These are phyloP conservation scores for Etheostoma cragini DNA, from an alignment of 2,113 vertebrate genomes.

Conservation along the genomic window DNA sequence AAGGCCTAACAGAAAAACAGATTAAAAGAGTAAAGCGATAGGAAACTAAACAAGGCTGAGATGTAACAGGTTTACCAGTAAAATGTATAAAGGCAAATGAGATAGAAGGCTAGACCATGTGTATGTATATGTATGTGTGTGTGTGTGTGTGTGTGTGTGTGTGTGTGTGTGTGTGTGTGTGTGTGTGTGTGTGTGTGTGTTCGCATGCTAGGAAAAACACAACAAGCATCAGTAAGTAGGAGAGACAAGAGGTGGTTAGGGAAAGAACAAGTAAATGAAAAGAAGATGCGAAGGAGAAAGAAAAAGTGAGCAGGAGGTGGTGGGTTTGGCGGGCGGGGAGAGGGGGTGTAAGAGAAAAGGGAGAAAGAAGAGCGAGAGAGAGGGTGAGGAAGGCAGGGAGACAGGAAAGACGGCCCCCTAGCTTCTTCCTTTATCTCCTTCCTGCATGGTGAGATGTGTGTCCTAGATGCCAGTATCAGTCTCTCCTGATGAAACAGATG, in stretches of 20 bases:
- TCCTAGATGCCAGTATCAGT: slow-evolving; percentile 92
- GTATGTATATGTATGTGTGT: slow-evolving; percentile 5
- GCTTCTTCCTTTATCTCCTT: slow-evolving; percentile 84
- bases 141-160: background rate
- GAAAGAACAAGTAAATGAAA: slow-evolving; percentile 67
- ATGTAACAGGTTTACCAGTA: slow-evolving; percentile 51
- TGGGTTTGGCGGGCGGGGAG: slow-evolving; percentile 52
- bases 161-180: background rate
- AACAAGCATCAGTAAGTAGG: slow-evolving; percentile 54
- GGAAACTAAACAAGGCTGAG: slow-evolving; percentile 18
- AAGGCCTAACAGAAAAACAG: slow-evolving; percentile 11
- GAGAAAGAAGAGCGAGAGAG: slow-evolving; percentile 46
- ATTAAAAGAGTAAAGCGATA: slow-evolving; percentile 30
- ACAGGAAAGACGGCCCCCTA: slow-evolving; percentile 82
- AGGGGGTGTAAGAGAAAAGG: slow-evolving; percentile 36
- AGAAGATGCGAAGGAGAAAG: slow-evolving; percentile 53
- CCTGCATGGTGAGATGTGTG: slow-evolving; percentile 87
- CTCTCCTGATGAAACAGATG: slow-evolving; percentile 90
- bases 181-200: background rate
- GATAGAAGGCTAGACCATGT: slow-evolving; percentile 14
- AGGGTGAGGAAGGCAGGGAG: slow-evolving; percentile 70
- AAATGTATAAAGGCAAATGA: slow-evolving; percentile 36
- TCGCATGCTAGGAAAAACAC: slow-evolving; percentile 35
- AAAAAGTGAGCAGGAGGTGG: slow-evolving; percentile 69
- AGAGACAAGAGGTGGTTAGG: slow-evolving; percentile 58